Base-by-base conservation (phyloP, 1,140 invertebrate genomes). In the Trypoxylus dichotomus region DNA sequence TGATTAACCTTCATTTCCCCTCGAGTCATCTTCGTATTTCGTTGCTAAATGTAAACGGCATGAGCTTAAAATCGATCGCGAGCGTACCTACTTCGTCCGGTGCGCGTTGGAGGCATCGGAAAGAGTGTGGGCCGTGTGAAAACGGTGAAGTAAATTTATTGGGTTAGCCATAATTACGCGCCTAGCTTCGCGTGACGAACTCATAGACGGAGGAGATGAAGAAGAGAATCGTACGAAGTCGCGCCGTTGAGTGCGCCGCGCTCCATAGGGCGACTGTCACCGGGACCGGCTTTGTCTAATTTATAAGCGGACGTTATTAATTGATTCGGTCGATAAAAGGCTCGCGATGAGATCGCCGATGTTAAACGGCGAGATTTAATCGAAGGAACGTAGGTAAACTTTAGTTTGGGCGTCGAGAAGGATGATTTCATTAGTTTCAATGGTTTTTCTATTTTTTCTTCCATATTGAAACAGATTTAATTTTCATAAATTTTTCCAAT, bases 101-200 rank as follows among this genome's bases (percentile, higher is more conserved):
- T 37, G 10, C 32, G 32, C 32, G 32, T 37, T 8, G 32, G 32
- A 8, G 32, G 5, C 74, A 58, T 72, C 74, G 77, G 63, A 75
- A 73, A 77, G 78, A 75, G 77, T 79, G 80, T 81, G 75, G 80
- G 80, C 78, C 78, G 80, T 79, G 80, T 79, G 78, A 47, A n/a
- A 47, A 47, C 43, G 10, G 43, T 47, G 43, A 81, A 81, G 79
- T 78, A 81, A 81, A 81, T 81, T 81, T 81, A 81, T 81, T 81
- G 76, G 80, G 80, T 81, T 81, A 79, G 60, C 76, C 76, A 71
- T 81, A 81, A 81, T 81, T 81, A 81, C 43, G 43, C 43, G 43
- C 43, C 78, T 71, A 74, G 73, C 54, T 79, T 81, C 79, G 80
- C 80, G 80, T 81, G 80, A 68, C 32, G 72, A 3, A 13, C 43